These are phyloP conservation scores for Cantharis rufa DNA, from an alignment of 2,888 invertebrate genomes.

Conservation along the genomic window DNA sequence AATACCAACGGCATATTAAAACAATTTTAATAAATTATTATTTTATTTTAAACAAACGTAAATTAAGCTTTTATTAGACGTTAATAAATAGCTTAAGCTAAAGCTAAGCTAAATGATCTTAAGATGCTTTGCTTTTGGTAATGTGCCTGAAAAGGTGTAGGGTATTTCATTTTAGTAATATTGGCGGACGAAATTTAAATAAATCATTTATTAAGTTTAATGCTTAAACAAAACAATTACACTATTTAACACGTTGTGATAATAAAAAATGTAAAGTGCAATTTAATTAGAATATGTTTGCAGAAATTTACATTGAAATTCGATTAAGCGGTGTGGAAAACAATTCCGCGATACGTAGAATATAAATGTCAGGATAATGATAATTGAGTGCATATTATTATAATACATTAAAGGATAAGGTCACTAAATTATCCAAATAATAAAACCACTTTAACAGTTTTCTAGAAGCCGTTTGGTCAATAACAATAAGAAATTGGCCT, in stretches of 20 bases:
- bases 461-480: constrained; percentile 29
- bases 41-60: too few species aligned
- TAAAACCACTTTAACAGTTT: constrained; percentile 24
- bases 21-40: too few species aligned
- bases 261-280: not conserved
- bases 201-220: not conserved
- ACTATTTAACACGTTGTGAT: not conserved
- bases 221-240: not conserved
- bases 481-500: constrained; percentile 30
- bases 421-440: constrained; percentile 27
- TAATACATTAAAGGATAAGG: constrained; percentile 20
- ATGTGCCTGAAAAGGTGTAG: too few species aligned
- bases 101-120: too few species aligned
- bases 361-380: not conserved
- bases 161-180: not conserved
- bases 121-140: too few species aligned
- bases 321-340: not conserved
- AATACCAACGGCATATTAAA: too few species aligned
- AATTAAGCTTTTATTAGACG: too few species aligned
- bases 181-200: too few species aligned
- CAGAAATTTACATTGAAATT: not conserved
- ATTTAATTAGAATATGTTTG: not conserved
- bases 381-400: constrained; percentile 3
- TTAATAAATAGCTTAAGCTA: too few species aligned
- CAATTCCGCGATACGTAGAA: not conserved